Base-by-base conservation (phyloP, 2,797 vertebrate species). In the Chelidonichthys spinosus region DNA sequence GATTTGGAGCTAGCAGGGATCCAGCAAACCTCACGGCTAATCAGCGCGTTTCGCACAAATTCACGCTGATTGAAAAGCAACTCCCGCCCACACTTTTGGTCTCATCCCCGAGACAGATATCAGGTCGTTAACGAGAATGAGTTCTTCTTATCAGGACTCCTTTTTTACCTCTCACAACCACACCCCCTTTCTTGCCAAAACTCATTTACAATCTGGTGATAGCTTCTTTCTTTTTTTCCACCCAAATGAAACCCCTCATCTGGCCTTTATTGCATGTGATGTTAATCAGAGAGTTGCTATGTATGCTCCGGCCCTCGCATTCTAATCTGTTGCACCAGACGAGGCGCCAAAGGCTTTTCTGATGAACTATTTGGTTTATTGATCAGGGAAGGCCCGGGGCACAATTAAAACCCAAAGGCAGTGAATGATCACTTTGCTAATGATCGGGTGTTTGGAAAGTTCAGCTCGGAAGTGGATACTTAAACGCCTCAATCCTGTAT, bases 341-440 rank as follows among this genome's bases (percentile, higher is more conserved):
- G 35, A 60, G 33, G 72, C 32, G 55, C 39, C 63, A 73, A 17
- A 82, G 67, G 59, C 55, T 67, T 73, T 85, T 83, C 73, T 80
- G 70, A 79, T 76, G 59, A 84, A 79, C 74, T 82, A 71, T 84
- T 84, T 71, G 44, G 63, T 68, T 11, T 81, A 88, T 86, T 80
- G 76, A 89, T 87, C 69, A 66, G 49, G 63, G 37, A 32, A 74
- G 11, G 65, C 49, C 62, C 17, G 36, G 37, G 73, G 71, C 15
- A 47, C 81, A 84, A 85, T 85, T 81, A 75, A 72, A 50, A 53
- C 61, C 36, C 60, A 65, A 47, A 60, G 67, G 54, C 76, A 80
- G 25, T 50, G 58, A 73, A 68, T 42, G 66, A 83, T 78, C 59
- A 60, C 32, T 67, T 79, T 59, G 35, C 68, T 84, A 80, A 82